Conservation (phyloP, 2,113 vertebrate genomes). For the Protobothrops flavoviridis region DNA sequence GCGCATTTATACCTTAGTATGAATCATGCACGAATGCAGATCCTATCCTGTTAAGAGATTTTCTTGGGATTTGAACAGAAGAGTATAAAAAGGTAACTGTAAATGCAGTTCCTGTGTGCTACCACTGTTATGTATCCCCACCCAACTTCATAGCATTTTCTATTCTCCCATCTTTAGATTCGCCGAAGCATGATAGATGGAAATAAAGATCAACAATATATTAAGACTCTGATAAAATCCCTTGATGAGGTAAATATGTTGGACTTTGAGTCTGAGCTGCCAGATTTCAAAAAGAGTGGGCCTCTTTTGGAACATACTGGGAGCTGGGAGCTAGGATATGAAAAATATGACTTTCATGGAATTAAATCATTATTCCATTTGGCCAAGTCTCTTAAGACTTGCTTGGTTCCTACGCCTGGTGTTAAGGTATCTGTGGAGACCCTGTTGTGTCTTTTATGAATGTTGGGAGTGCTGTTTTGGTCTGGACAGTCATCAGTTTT, state of each 20-base stretch:
- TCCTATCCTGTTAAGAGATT: background rate
- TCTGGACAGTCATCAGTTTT: background rate
- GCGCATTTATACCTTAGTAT: background rate
- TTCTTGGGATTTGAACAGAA: background rate
- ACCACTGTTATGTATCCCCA: background rate
- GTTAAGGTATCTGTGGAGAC: background rate
- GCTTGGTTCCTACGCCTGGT: background rate
- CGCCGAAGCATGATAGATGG: slow-evolving; percentile 95
- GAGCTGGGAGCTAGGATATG: background rate
- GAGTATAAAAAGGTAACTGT: background rate
- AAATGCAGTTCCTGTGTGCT: background rate
- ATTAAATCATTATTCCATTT: background rate
- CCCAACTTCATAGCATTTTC: background rate
- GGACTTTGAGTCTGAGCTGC: background rate
- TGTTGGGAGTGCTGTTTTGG: background rate
- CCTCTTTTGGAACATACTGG: background rate
- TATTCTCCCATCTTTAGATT: slow-evolving; percentile 73
- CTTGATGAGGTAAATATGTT: slow-evolving; percentile 86
- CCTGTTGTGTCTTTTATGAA: background rate
- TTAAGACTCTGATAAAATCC: slow-evolving; percentile 94
- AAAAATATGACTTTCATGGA: background rate
- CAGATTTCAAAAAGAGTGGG: background rate
- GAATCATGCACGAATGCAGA: background rate
- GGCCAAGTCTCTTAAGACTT: background rate
- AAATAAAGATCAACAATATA: slow-evolving; percentile 82